phyloP scores from a whole-genome alignment of 30 jellyfish, hydroid and myxozoan species.

The Pseudorhiza aurosa region DNA sequence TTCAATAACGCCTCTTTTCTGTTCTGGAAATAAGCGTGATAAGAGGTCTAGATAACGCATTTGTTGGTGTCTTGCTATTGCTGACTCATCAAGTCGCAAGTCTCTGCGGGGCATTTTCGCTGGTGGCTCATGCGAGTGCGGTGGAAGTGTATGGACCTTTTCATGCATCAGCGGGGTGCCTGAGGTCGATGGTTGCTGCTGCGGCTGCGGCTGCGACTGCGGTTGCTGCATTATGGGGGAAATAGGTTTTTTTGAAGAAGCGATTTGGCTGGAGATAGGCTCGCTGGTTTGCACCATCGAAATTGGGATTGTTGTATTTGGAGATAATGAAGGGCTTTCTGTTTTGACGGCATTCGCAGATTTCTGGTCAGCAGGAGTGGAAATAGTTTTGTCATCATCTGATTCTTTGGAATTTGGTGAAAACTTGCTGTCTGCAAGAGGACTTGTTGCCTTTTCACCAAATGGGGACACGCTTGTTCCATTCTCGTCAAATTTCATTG shows the following conservation, averaged over 20 bases:
- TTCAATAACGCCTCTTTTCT: constrained; percentile 93
- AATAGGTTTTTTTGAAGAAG: neutral
- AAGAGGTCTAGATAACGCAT: constrained; percentile 78
- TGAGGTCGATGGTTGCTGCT: neutral
- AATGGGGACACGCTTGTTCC: neutral
- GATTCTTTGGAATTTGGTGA: neutral
- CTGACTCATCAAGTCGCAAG: constrained; percentile 66
- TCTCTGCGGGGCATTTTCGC: constrained; percentile 93
- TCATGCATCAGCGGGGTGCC: constrained; percentile 19
- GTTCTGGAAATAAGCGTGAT: constrained; percentile 94
- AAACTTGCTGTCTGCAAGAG: neutral
- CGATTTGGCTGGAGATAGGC: neutral
- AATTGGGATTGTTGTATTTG: constrained; percentile 21
- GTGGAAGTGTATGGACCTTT: constrained; percentile 40
- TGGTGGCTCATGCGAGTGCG: constrained; percentile 70
- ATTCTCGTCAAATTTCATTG: constrained; percentile 29
- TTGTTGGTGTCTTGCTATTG: constrained; percentile 75
- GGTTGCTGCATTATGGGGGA: constrained; percentile 33
- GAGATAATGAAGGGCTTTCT: constrained; percentile 35
- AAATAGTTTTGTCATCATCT: neutral
- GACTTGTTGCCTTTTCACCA: constrained; percentile 11
- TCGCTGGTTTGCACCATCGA: constrained; percentile 9
- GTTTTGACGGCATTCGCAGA: neutral
- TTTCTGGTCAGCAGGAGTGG: constrained; percentile 24
- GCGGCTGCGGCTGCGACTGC: neutral